A percentile compares a stretch with the other conserved stretches of the same genome.
Conservation (phyloP, 2,888 invertebrate species). For the Spisula solida region DNA sequence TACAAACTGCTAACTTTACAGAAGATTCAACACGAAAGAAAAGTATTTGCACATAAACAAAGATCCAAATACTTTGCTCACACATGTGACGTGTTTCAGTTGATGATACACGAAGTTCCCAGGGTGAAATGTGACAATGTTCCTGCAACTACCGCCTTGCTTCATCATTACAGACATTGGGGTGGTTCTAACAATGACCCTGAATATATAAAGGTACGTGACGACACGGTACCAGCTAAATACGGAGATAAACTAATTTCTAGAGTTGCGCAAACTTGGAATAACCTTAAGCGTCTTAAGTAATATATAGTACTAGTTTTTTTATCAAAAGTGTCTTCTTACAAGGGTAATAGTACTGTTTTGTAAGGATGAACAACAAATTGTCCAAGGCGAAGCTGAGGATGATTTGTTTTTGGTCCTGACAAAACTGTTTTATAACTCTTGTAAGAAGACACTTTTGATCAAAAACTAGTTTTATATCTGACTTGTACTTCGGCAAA, state of each 20-base stretch:
- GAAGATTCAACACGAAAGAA: constrained; percentile 73
- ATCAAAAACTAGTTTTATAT: too few relatives aligned
- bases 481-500: too few relatives aligned
- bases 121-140: constrained; percentile 54
- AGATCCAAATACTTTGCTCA: constrained; percentile 80
- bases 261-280: not conserved
- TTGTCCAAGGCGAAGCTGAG: too few relatives aligned
- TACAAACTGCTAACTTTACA: constrained; percentile 74
- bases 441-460: too few relatives aligned
- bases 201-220: constrained; percentile 43
- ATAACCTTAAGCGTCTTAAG: not conserved
- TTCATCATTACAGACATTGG: constrained; percentile 82
- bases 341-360: too few relatives aligned
- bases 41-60: constrained; percentile 58
- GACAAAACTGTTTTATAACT: too few relatives aligned
- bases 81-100: constrained; percentile 69
- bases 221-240: constrained; percentile 56
- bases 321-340: too few relatives aligned
- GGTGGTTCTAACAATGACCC: constrained; percentile 62
- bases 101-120: constrained; percentile 80
- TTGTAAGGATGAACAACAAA: too few relatives aligned
- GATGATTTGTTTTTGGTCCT: too few relatives aligned
- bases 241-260: constrained; percentile 47
- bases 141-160: constrained; percentile 56
- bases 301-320: too few relatives aligned